Conservation (phyloP, 2,888 invertebrate species). For the Nipponacmea schrenckii region DNA sequence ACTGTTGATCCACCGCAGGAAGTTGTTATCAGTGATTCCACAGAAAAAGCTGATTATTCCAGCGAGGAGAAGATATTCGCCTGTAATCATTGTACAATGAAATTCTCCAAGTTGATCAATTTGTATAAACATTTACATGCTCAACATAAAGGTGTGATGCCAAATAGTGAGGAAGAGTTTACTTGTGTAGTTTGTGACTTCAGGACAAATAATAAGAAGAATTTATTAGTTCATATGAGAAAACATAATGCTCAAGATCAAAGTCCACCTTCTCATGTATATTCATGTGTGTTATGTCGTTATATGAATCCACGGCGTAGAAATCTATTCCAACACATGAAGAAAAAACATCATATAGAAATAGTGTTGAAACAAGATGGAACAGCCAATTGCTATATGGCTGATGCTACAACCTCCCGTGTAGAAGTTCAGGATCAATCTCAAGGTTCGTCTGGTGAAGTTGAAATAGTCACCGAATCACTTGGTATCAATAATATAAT, state of each 20-base stretch:
- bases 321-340: constrained; percentile 63
- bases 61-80: constrained; percentile 63
- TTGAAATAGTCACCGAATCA: constrained; percentile 25
- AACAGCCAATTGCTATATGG: constrained; percentile 49
- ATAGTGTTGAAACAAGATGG: constrained; percentile 58
- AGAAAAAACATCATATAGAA: constrained; percentile 63
- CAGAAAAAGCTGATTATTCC: constrained; percentile 52
- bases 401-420: constrained; percentile 20
- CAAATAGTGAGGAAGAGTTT: constrained; percentile 43
- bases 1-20: constrained; percentile 20
- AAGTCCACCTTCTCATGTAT: constrained; percentile 58
- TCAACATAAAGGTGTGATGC: constrained; percentile 58
- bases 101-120: constrained; percentile 63
- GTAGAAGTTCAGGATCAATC: background rate
- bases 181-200: constrained; percentile 65
- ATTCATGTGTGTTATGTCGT: constrained; percentile 62
- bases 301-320: constrained; percentile 58
- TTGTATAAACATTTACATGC: constrained; percentile 64
- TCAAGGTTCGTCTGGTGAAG: background rate
- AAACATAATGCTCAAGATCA: constrained; percentile 62
- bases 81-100: constrained; percentile 65
- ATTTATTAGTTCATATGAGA: constrained; percentile 63
- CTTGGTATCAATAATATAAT: background rate
- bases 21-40: constrained; percentile 5
- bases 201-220: constrained; percentile 58